These are phyloP conservation scores for Callipepla squamata DNA, from an alignment of 2,113 vertebrate genomes.

Conservation along the genomic window DNA sequence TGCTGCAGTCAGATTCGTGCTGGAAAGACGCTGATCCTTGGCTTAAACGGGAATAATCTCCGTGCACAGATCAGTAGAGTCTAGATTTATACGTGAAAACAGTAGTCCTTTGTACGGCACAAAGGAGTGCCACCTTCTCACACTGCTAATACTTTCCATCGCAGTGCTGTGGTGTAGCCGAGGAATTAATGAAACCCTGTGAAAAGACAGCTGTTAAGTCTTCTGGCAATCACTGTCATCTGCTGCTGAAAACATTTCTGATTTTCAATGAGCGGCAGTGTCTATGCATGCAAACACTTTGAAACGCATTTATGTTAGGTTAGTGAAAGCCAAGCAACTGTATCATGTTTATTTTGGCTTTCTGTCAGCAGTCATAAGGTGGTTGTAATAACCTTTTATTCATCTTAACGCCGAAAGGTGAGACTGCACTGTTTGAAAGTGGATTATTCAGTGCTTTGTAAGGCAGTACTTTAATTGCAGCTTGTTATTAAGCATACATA, in stretches of 20 bases:
- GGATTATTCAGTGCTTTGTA: conserved; percentile 22
- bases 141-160: conserved; percentile 11
- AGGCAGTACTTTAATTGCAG: conserved; percentile 47
- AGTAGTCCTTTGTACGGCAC: conserved; percentile 66
- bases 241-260: conserved; percentile 44
- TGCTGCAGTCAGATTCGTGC: conserved; percentile 68
- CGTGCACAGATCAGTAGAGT: conserved; percentile 59
- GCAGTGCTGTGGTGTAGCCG: conserved; percentile 34
- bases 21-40: conserved; percentile 72
- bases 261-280: conserved; percentile 54
- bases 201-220: conserved; percentile 47
- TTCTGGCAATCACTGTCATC: conserved; percentile 47
- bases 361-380: conserved; percentile 54
- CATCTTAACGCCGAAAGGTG: conserved; percentile 61
- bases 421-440: conserved; percentile 59
- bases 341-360: conserved; percentile 60
- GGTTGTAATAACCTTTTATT: conserved; percentile 65
- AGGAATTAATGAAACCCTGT: conserved; percentile 46
- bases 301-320: conserved; percentile 33
- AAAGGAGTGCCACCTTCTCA: conserved; percentile 62
- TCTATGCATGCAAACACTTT: conserved; percentile 47
- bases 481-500: conserved; percentile 35
- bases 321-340: conserved; percentile 48
- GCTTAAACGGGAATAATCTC: conserved; percentile 74
- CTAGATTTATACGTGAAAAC: conserved; percentile 71